Base-by-base conservation (phyloP, 2,888 invertebrate species). In the Acanthosoma haemorrhoidale region DNA sequence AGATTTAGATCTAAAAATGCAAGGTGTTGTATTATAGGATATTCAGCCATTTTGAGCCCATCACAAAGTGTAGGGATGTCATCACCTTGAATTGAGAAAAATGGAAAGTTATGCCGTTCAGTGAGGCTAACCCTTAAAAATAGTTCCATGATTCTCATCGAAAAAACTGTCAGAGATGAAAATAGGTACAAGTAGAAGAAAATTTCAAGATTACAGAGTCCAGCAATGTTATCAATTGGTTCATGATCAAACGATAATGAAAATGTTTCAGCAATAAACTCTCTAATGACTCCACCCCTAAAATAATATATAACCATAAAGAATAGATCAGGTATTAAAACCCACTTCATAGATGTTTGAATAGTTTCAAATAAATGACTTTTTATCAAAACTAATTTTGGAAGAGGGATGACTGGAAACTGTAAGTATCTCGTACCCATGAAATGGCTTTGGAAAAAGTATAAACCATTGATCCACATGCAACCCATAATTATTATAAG, bases 1-100 rank as follows among this genome's bases (percentile, higher is more conserved):
- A 85, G 84, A 76, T 84, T 85, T 18, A 94, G 82, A 79, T 92
- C 92, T 72, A 88, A 82, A 72, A 88, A 90, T 5, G 89, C 92
- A 68, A 94, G 81, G 77, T 90, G 87, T 78, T 89, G 89, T 73
- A 88, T 83, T 64, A 91, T 87, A 8, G 88, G 88, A 61, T 86
- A 82, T 69, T 85, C 83, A 70, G 85, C 83, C 76, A 80, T 79
- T 3, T 82, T 81, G 18, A 92, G 78, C 21, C 86, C 88, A 74
- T 87, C 85, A 39, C 84, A 81, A 16, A 92, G 79, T 0, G 85
- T 85, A 0, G 88, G 76, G 6, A 75, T 76, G 58, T 76, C 79
- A 57, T 76, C 79, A 4, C 81, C 80, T 11, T 76, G 73, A 58
- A 82, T 81, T 73, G 68, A 15, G 29, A 83, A 84, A 73, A 91